phyloP scores from a whole-genome alignment of 2,113 vertebrate genomes.

The Mugil cephalus region DNA sequence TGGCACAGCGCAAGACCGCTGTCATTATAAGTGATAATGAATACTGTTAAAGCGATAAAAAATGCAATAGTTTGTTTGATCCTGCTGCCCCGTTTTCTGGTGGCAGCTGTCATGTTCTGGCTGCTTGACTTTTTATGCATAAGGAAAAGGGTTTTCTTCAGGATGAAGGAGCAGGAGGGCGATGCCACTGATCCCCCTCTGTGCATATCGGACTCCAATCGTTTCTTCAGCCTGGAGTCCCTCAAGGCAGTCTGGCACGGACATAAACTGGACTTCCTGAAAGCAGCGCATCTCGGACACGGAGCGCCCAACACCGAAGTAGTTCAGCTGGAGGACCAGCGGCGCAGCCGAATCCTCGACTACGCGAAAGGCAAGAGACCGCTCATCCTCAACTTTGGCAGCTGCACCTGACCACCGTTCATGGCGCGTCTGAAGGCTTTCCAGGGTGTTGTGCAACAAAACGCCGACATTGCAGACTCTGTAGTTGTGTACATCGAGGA shows the following conservation, averaged over 20 bases:
- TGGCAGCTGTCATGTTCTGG: conserved; percentile 95
- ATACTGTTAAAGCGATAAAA: conserved; percentile 89
- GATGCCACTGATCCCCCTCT: conserved; percentile 91
- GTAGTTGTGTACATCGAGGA: conserved; percentile 98
- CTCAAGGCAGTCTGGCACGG: conserved; percentile 97
- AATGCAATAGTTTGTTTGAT: conserved; percentile 90
- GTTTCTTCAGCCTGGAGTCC: conserved; percentile 94
- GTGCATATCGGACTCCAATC: conserved; percentile 94
- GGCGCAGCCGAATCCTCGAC: conserved; percentile 88
- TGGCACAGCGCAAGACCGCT: conserved; percentile 61
- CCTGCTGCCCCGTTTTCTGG: conserved; percentile 93
- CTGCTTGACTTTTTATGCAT: conserved; percentile 97
- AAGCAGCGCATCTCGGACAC: conserved; percentile 91
- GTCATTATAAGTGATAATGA: conserved; percentile 81
- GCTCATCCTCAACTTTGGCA: conserved; percentile 97
- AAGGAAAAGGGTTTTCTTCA: conserved; percentile 88
- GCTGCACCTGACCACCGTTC: conserved; percentile 99
- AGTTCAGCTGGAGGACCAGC: conserved; percentile 87
- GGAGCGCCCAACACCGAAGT: conserved; percentile 94
- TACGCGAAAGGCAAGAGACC: conserved; percentile 90
- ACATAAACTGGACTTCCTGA: conserved; percentile 95
- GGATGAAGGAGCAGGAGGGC: conserved; percentile 79
- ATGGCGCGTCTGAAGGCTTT: conserved; percentile 97
- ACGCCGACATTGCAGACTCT: conserved; percentile 92
- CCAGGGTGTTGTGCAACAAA: conserved; percentile 89